A percentile compares a stretch with the other conserved stretches of the same genome.
These are phyloP conservation scores for Beaufortia kweichowensis DNA, from an alignment of 2,113 vertebrate species.

Conservation along the genomic window DNA sequence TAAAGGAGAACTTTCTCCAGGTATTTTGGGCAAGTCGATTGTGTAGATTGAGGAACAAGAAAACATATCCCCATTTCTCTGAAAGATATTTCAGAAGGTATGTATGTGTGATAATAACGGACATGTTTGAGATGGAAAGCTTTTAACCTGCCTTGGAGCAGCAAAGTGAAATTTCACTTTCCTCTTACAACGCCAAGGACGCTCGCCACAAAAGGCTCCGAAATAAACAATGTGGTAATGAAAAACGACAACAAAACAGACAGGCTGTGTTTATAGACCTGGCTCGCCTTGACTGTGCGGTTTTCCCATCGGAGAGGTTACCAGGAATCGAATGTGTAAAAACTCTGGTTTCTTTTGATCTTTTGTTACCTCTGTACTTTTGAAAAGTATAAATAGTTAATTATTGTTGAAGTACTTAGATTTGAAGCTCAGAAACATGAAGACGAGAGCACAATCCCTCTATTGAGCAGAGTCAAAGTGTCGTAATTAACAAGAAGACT, in stretches of 20 bases:
- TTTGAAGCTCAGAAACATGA: slow-evolving; percentile 7
- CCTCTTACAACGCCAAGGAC: slow-evolving; percentile 8
- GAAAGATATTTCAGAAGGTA: background rate
- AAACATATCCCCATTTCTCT: slow-evolving; percentile 19
- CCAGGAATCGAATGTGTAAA: background rate
- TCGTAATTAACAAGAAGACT: slow-evolving; percentile 18
- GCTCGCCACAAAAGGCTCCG: background rate
- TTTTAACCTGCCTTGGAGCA: slow-evolving; percentile 1
- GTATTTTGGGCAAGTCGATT: background rate
- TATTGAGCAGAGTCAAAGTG: slow-evolving; percentile 22
- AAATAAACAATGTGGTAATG: background rate
- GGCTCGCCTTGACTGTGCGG: background rate
- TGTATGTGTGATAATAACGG: slow-evolving; percentile 14
- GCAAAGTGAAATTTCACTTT: slow-evolving; percentile 24
- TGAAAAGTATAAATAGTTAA: slow-evolving; percentile 29
- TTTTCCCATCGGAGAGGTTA: slow-evolving; percentile 2
- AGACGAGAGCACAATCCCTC: background rate
- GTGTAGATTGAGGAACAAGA: background rate
- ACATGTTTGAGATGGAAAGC: slow-evolving; percentile 27
- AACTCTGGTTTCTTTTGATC: slow-evolving; percentile 11
- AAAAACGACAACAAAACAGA: slow-evolving; percentile 1
- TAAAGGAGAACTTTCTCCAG: too few species aligned
- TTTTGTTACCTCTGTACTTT: background rate
- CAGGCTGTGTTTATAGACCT: background rate
- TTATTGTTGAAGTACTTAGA: slow-evolving; percentile 22